Percentiles rank a stretch among this genome's conserved stretches.
These are phyloP conservation scores for Coracopsis vasa DNA, from an alignment of 2,113 vertebrate genomes.

Conservation along the genomic window DNA sequence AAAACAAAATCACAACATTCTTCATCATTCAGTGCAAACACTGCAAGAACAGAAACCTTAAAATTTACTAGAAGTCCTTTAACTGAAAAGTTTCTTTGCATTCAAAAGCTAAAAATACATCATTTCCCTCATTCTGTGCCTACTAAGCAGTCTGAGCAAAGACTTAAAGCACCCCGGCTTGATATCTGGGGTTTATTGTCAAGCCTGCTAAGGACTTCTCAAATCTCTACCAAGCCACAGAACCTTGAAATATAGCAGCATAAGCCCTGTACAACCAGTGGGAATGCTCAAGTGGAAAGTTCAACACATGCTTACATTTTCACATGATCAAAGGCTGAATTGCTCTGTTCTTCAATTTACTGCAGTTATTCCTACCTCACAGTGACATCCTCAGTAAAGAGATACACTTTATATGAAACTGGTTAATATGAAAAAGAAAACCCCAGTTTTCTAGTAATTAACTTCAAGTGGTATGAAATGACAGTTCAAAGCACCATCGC, in stretches of 20 bases:
- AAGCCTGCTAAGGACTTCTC: neutral
- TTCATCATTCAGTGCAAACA: neutral
- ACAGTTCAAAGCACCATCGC: neutral
- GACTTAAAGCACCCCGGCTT: neutral
- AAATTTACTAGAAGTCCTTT: neutral
- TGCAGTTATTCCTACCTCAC: neutral
- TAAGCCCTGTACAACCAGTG: neutral
- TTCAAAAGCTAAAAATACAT: neutral
- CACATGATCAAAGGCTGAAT: neutral
- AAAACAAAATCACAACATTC: neutral
- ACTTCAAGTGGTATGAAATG: slow-evolving; percentile 2
- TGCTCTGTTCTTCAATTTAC: neutral
- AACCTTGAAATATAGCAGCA: neutral
- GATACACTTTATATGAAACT: neutral
- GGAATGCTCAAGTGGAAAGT: neutral
- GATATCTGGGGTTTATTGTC: neutral
- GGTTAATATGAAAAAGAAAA: neutral
- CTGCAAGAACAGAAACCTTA: neutral
- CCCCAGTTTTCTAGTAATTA: slow-evolving; percentile 16
- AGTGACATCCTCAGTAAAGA: neutral
- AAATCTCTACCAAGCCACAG: neutral
- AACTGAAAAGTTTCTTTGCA: neutral
- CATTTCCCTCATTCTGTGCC: neutral
- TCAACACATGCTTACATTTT: neutral
- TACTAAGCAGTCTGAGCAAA: slow-evolving; percentile 2